These are phyloP conservation scores for Vanessa atalanta DNA, from an alignment of 1,140 invertebrate species.

Conservation along the genomic window DNA sequence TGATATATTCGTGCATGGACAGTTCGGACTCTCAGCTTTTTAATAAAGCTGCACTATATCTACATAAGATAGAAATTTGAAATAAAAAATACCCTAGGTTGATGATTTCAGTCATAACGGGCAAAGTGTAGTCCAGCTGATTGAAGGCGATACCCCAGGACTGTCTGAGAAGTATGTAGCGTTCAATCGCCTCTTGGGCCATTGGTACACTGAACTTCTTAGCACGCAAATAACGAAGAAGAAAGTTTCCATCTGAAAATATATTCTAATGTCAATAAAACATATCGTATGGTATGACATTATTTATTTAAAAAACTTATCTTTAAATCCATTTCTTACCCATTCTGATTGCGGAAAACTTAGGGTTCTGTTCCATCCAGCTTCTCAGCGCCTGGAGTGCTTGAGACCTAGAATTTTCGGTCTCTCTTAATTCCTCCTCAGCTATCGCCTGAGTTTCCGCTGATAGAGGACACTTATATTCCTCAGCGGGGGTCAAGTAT, in stretches of 20 bases:
- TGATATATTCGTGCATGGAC: too few relatives aligned
- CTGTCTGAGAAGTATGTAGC: conserved; percentile 90
- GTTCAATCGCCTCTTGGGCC: conserved; percentile 89
- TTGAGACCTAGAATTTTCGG: conserved; percentile 83
- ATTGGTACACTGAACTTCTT: conserved; percentile 92
- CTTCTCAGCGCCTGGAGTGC: conserved; percentile 85
- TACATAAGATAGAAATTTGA: too few relatives aligned
- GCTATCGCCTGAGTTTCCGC: conserved; percentile 84
- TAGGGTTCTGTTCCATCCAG: conserved; percentile 87
- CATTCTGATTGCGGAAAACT: conserved; percentile 85
- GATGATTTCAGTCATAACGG: conserved; percentile 86
- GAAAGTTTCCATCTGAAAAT: conserved; percentile 85
- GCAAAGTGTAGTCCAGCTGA: conserved; percentile 86
- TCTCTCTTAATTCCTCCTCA: conserved; percentile 86
- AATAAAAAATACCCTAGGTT: conserved; percentile 83
- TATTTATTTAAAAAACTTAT: too few relatives aligned
- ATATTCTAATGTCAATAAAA: neutral
- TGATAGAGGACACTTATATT: conserved; percentile 83
- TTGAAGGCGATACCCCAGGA: conserved; percentile 87
- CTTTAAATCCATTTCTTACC: conserved; percentile 72
- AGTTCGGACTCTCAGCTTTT: too few relatives aligned
- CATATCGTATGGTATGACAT: too few relatives aligned
- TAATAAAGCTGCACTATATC: too few relatives aligned
- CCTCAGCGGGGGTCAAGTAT: conserved; percentile 81
- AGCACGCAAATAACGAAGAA: conserved; percentile 89